Percentiles rank a stretch among this genome's conserved stretches.
Evolutionary conservation across 2,113 vertebrate genomes (phyloP).

Genomic region (Alaudala cheleensis): DNA sequence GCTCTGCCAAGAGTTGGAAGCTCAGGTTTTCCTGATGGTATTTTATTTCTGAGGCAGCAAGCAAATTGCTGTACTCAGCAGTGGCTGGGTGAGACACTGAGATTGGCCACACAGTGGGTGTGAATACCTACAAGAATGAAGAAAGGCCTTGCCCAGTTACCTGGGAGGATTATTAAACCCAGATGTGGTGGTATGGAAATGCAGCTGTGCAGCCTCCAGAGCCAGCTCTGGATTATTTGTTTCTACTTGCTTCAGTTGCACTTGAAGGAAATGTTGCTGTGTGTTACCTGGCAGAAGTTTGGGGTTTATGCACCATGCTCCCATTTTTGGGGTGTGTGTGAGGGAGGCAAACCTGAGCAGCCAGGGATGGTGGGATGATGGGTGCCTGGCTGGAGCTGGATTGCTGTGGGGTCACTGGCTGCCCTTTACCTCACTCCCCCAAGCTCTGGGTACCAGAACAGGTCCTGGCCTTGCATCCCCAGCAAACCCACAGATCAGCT

Average conservation of each 20-base stretch:
- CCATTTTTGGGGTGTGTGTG: neutral
- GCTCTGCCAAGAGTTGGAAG: neutral
- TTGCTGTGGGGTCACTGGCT: neutral
- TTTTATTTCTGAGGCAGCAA: constrained; percentile 16
- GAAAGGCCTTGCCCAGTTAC: neutral
- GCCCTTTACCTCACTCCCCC: neutral
- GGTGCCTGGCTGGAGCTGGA: neutral
- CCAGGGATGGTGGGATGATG: neutral
- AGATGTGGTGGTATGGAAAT: neutral
- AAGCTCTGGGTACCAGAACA: neutral
- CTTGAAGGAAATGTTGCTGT: neutral
- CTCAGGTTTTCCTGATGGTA: neutral
- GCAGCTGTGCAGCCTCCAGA: neutral
- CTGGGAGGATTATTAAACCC: neutral
- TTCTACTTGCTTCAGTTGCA: neutral
- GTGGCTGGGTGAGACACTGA: neutral
- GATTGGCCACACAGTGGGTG: neutral
- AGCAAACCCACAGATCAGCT: neutral
- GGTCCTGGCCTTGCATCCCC: neutral
- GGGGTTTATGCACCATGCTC: neutral
- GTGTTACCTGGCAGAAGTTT: neutral
- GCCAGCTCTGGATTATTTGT: neutral
- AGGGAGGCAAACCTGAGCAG: neutral
- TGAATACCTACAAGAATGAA: neutral
- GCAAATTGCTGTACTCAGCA: neutral